Base-by-base conservation (phyloP, 2,888 invertebrate species). In the Trilocha varians region DNA sequence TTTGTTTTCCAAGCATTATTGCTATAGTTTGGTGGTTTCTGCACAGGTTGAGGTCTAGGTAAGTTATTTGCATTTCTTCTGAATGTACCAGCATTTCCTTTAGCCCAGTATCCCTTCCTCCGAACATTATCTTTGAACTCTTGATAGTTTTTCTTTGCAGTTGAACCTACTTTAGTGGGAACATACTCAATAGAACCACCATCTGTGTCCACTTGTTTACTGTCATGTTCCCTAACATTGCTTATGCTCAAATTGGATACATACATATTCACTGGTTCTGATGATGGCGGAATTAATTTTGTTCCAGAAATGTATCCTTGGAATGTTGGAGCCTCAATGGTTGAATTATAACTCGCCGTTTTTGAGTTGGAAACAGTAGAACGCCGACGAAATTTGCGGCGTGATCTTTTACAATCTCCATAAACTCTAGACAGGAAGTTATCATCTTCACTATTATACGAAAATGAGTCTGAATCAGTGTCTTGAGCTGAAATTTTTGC, bases 111-210 rank as follows among this genome's bases (percentile, higher is more conserved):
- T 8, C 85, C 85, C 52, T 78, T 80, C 47, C 59, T 75, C 43
- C 68, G 68, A 1, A 85, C 79, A 72, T 78, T 80, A 45, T 84
- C 70, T 59, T 78, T 85, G 36, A 87, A 87, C 45, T 79, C 74
- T 54, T 85, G 80, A 47, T 86, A 85, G 50, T 84, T 86, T 48
- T 70, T 70, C 49, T 79, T 80, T n/a, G 78, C 73, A 43, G 70
- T 70, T 14, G 75, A 71, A 39, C 79, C 80, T 44, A 84, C 56
- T 49, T 68, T 82, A 13, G 84, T 84, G 11, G 87, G 87, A 13
- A 87, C 76, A 70, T 87, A 87, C 59, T 87, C 87, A 61, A 68
- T 73, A 16, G 76, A 75, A 57, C 65, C 73, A 17, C 66, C 71
- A 58, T 83, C 83, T 43, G 62, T 61, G 32, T 78, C 80, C 2